Percentiles rank a stretch among this genome's conserved stretches.
These are phyloP conservation scores for Bambusicola thoracicus DNA, from an alignment of 2,113 vertebrate genomes.

Conservation along the genomic window DNA sequence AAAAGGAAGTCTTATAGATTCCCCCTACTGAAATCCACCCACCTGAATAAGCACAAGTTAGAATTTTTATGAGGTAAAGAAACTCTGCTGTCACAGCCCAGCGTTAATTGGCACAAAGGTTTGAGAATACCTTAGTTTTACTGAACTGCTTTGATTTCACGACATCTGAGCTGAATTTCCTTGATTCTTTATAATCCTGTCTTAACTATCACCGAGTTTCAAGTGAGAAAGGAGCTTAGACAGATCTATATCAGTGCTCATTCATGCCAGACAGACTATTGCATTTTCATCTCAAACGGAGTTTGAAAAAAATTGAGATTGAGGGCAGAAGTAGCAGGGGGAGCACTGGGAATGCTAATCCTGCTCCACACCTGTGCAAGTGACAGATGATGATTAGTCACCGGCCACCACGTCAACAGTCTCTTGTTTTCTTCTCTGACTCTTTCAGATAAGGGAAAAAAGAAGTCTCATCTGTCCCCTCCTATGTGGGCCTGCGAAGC, in stretches of 20 bases:
- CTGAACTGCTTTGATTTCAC: constrained; percentile 59
- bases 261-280: constrained; percentile 54
- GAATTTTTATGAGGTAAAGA: constrained; percentile 42
- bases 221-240: constrained; percentile 60
- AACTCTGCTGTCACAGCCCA: constrained; percentile 37
- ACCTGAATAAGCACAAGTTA: constrained; percentile 1
- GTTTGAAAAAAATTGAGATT: neutral
- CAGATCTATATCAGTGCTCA: constrained; percentile 50
- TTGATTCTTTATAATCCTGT: constrained; percentile 53
- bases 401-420: neutral
- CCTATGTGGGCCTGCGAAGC: neutral
- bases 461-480: neutral
- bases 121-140: constrained; percentile 40
- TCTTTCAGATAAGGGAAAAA: neutral
- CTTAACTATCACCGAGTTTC: constrained; percentile 52
- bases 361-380: neutral
- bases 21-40: constrained; percentile 56
- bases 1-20: constrained; percentile 22
- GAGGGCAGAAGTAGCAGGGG: neutral
- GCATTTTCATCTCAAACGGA: constrained; percentile 18
- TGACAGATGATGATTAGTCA: neutral
- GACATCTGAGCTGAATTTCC: constrained; percentile 31
- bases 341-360: neutral
- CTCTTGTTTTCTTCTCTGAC: neutral
- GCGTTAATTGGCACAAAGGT: constrained; percentile 58